Evolutionary conservation across 2,113 vertebrate genomes (phyloP).

Genomic region (Sphyrna mokarran): DNA sequence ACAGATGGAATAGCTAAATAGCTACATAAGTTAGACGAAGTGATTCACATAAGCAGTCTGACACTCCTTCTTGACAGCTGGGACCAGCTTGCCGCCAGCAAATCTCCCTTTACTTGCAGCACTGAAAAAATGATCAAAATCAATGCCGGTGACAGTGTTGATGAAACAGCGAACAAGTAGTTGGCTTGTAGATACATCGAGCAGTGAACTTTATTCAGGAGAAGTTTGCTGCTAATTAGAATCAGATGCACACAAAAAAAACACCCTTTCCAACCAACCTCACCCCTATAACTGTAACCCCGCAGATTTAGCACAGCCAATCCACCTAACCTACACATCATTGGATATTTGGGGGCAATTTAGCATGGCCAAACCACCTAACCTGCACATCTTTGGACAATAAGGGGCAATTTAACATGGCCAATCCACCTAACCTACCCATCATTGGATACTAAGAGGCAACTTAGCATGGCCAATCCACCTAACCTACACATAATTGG

Average conservation of each 20-base stretch:
- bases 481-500: too few species aligned
- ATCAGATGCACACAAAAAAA: not conserved
- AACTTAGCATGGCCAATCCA: too few species aligned
- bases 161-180: not conserved
- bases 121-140: not conserved
- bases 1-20: conserved; percentile 31
- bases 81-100: not conserved
- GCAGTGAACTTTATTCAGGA: not conserved
- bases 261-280: not conserved
- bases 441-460: too few species aligned
- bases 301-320: too few species aligned
- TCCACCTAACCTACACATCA: too few species aligned
- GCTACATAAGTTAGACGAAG: conserved; percentile 6
- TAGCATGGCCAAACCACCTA: too few species aligned
- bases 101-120: not conserved
- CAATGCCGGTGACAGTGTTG: not conserved
- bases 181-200: not conserved
- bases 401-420: too few species aligned
- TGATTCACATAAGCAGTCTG: not conserved
- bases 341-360: too few species aligned
- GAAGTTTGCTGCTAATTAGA: conserved; percentile 29
- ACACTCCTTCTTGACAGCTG: conserved; percentile 3
- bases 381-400: too few species aligned
- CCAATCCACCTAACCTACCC: too few species aligned
- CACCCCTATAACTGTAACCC: not conserved